phyloP scores from a whole-genome alignment of 2,113 vertebrate species.

The Aptenodytes forsteri region DNA sequence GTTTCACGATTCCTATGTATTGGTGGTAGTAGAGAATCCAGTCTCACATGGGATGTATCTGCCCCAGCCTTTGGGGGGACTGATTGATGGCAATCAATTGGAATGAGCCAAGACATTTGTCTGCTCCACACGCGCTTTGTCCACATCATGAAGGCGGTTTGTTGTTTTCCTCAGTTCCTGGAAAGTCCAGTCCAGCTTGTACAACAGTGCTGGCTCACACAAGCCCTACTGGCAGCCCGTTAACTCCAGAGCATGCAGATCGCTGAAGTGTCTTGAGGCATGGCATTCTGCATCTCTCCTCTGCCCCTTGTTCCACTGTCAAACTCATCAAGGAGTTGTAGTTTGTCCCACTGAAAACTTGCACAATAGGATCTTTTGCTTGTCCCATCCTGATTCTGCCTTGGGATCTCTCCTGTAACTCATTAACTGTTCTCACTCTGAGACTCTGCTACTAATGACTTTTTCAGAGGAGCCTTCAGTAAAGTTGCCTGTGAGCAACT shows the following conservation, averaged over 20 bases:
- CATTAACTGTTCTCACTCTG: not conserved
- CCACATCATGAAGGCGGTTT: not conserved
- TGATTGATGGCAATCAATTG: not conserved
- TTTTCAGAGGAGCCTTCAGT: not conserved
- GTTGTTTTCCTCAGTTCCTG: not conserved
- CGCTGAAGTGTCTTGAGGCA: not conserved
- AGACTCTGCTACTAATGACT: not conserved
- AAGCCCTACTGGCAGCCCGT: not conserved
- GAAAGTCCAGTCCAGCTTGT: constrained; percentile 34
- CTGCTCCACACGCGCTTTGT: not conserved
- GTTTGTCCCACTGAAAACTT: not conserved
- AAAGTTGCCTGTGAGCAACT: not conserved
- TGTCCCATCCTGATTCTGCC: not conserved
- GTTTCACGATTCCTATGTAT: not conserved
- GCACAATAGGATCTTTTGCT: not conserved
- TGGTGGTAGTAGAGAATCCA: not conserved
- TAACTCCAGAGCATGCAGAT: not conserved
- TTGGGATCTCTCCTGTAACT: not conserved
- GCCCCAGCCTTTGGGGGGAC: not conserved
- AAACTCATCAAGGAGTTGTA: not conserved
- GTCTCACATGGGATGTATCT: not conserved
- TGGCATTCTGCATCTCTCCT: not conserved
- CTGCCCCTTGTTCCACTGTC: constrained; percentile 17
- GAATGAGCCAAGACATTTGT: not conserved
- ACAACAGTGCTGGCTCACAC: not conserved